Evolutionary conservation across 2,113 vertebrate species (phyloP).

Genomic region (Embiotoca jacksoni): DNA sequence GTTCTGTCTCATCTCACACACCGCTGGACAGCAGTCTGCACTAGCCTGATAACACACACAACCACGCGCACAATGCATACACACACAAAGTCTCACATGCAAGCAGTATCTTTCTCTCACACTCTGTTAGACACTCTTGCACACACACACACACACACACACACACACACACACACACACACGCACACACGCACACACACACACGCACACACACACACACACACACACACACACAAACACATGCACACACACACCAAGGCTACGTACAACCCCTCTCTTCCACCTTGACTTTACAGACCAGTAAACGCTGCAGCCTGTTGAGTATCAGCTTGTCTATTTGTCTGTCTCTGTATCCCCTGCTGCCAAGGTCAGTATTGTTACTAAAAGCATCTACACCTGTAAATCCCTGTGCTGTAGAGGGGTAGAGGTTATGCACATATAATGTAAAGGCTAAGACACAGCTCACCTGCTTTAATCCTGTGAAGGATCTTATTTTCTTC

Average conservation of each 20-base stretch:
- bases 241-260: slow-evolving; percentile 28
- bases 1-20: slow-evolving; percentile 75
- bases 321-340: slow-evolving; percentile 39
- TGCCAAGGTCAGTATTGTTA: slow-evolving; percentile 42
- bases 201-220: slow-evolving; percentile 18
- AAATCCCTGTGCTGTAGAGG: slow-evolving; percentile 14
- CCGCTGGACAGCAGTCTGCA: slow-evolving; percentile 74
- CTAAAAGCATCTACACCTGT: slow-evolving; percentile 34
- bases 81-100: neutral
- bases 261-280: slow-evolving; percentile 19
- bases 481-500: neutral
- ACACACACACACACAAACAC: slow-evolving; percentile 3
- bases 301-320: slow-evolving; percentile 49
- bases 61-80: slow-evolving; percentile 19
- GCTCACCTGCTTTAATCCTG: neutral
- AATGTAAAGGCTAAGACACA: slow-evolving; percentile 36
- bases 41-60: slow-evolving; percentile 78
- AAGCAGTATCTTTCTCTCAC: slow-evolving; percentile 9
- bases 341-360: slow-evolving; percentile 20
- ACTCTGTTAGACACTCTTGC: neutral
- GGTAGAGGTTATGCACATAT: neutral
- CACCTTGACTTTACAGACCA: slow-evolving; percentile 56
- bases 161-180: slow-evolving; percentile 1
- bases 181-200: neutral
- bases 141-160: neutral